Evolutionary conservation across 2,113 vertebrate species (phyloP).

Genomic region (Setophaga kirtlandii): DNA sequence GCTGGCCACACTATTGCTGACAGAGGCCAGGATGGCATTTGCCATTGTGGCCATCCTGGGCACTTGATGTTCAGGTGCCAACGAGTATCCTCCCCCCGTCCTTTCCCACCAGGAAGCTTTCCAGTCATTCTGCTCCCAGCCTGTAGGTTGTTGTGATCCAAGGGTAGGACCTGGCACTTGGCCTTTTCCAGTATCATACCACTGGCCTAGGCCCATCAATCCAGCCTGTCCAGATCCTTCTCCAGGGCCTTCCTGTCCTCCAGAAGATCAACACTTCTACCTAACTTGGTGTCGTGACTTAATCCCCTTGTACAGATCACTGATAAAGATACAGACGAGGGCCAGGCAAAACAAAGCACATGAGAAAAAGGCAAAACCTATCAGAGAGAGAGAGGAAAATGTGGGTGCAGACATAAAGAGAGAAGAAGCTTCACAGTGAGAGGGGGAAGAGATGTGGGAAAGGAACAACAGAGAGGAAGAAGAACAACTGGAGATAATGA

Average conservation of each 20-base stretch:
- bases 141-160: background rate
- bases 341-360: background rate
- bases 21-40: background rate
- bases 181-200: background rate
- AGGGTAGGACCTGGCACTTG: background rate
- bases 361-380: background rate
- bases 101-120: fast-evolving
- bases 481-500: background rate
- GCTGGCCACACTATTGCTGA: background rate
- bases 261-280: background rate
- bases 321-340: background rate
- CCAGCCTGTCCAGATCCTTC: background rate
- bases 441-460: background rate
- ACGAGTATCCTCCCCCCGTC: fast-evolving
- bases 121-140: background rate
- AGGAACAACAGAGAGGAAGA: background rate
- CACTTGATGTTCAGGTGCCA: background rate
- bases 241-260: background rate
- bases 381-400: background rate
- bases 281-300: background rate
- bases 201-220: fast-evolving
- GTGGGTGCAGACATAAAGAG: background rate
- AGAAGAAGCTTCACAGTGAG: background rate
- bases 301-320: background rate
- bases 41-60: background rate